A percentile compares a stretch with the other conserved stretches of the same genome.
These are phyloP conservation scores for Griposia aprilina DNA, from an alignment of 2,888 invertebrate species.

Conservation along the genomic window DNA sequence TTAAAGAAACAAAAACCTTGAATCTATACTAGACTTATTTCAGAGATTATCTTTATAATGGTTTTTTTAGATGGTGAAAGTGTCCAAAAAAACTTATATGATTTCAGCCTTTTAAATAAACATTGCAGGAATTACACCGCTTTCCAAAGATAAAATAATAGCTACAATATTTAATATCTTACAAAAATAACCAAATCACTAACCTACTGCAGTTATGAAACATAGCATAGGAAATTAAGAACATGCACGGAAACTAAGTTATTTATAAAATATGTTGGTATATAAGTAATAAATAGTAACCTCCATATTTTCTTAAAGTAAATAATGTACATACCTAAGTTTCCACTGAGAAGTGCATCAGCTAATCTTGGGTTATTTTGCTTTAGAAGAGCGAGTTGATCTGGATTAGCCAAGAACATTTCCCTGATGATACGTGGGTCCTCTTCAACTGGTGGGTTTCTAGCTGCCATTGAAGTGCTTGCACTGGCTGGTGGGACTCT, in stretches of 20 bases:
- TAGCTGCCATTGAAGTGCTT: constrained; percentile 82
- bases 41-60: not conserved
- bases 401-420: constrained; percentile 97
- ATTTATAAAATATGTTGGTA: not conserved
- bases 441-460: constrained; percentile 91
- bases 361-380: constrained; percentile 98
- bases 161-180: not conserved
- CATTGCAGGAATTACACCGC: not conserved
- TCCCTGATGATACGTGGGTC: constrained; percentile 96
- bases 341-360: constrained; percentile 96
- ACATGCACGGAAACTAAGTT: constrained; percentile 22
- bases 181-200: constrained; percentile 4
- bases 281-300: not conserved
- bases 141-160: not conserved
- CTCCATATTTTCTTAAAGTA: not conserved
- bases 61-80: not conserved
- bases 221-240: constrained; percentile 10
- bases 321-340: constrained; percentile 91
- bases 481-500: constrained; percentile 92
- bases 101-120: not conserved
- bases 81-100: not conserved
- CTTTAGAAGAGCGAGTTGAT: constrained; percentile 96
- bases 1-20: constrained; percentile 6
- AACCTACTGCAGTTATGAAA: not conserved
- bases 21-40: constrained; percentile 35